These are phyloP conservation scores for Radopholus similis DNA, from an alignment of 1,140 invertebrate genomes.

Conservation along the genomic window DNA sequence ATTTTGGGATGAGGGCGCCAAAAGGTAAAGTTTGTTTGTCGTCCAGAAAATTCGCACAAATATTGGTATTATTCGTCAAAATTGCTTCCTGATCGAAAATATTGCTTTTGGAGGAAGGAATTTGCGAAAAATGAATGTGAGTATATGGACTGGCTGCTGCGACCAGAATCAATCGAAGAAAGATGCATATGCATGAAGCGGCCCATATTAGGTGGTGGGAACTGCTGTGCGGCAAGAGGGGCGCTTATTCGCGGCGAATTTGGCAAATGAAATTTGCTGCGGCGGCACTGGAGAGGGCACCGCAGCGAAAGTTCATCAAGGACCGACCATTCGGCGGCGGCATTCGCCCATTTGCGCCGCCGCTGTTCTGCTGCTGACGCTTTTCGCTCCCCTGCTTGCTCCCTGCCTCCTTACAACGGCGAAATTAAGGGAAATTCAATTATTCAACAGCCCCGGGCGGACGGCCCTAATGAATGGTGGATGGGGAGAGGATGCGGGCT, in stretches of 20 bases:
- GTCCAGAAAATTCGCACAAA: not conserved
- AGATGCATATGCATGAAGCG: too few species aligned
- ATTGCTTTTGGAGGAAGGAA: not conserved
- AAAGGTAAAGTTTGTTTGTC: too few species aligned
- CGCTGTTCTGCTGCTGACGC: not conserved
- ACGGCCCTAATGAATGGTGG: not conserved
- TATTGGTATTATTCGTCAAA: not conserved
- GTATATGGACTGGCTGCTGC: too few species aligned
- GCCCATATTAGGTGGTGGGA: too few species aligned
- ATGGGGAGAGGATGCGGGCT: not conserved
- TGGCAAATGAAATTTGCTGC: slow-evolving; percentile 22
- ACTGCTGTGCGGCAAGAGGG: too few species aligned
- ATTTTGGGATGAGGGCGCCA: too few species aligned
- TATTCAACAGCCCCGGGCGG: not conserved
- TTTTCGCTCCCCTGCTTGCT: not conserved
- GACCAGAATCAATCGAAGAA: not conserved
- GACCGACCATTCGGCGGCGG: not conserved
- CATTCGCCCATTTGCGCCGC: too few species aligned
- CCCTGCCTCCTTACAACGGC: not conserved
- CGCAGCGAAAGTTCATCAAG: not conserved
- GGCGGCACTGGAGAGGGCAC: not conserved
- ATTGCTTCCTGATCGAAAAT: not conserved
- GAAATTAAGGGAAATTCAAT: slow-evolving; percentile 5
- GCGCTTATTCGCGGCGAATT: slow-evolving; percentile 18
- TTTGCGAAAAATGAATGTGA: too few species aligned